phyloP scores from a whole-genome alignment of 2,113 vertebrate species.

The Gobius niger region DNA sequence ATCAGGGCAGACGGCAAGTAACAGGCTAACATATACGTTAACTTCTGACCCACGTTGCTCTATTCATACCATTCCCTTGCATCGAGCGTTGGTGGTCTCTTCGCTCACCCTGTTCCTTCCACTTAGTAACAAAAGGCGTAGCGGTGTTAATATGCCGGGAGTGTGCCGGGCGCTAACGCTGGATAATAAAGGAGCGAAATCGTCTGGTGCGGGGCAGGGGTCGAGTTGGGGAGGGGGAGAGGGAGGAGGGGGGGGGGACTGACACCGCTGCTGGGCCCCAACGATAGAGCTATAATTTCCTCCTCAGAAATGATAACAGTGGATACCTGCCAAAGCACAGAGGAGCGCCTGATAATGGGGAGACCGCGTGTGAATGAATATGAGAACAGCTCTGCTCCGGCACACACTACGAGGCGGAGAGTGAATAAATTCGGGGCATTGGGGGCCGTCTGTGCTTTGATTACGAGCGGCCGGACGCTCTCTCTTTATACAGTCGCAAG shows the following conservation, averaged over 20 bases:
- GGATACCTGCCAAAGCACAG: conserved; percentile 52
- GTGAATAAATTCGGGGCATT: conserved; percentile 22
- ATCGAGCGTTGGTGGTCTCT: not conserved
- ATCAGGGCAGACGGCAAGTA: too few species aligned
- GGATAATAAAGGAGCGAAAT: conserved; percentile 25
- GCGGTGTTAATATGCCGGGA: conserved; percentile 20
- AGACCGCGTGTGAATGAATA: conserved; percentile 62
- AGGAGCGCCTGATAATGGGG: conserved; percentile 48
- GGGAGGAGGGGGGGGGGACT: conserved; percentile 25
- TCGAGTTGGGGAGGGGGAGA: conserved; percentile 22
- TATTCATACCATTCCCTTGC: not conserved
- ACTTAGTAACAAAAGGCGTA: not conserved
- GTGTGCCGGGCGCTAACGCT: conserved; percentile 6
- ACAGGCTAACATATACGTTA: not conserved
- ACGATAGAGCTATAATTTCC: conserved; percentile 71
- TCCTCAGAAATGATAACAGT: conserved; percentile 59
- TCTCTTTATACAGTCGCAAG: conserved; percentile 9
- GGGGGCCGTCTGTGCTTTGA: conserved; percentile 9
- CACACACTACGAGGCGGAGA: conserved; percentile 24
- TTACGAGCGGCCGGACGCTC: not conserved
- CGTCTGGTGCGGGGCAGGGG: conserved; percentile 9
- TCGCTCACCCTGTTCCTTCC: not conserved
- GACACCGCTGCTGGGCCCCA: conserved; percentile 56
- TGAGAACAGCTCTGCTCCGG: conserved; percentile 48
- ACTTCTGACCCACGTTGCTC: not conserved